phyloP scores from a whole-genome alignment of 2,888 invertebrate genomes.

The Microdon myrmicae region DNA sequence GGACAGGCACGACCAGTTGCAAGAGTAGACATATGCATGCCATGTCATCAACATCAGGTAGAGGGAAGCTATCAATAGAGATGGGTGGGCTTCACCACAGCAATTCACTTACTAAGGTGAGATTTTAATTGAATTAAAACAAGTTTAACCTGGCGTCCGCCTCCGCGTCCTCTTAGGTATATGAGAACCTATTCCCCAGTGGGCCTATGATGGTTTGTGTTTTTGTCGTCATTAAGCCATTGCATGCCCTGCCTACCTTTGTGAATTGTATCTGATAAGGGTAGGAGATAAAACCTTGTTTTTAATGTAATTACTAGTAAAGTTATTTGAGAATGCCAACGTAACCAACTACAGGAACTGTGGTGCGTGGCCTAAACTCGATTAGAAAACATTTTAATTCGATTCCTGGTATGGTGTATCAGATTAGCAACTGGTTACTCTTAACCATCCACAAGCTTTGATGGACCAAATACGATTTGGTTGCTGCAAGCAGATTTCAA shows the following conservation, averaged over 20 bases:
- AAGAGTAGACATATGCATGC: constrained; percentile 15
- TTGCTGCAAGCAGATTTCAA: no score
- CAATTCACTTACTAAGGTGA: constrained; percentile 46
- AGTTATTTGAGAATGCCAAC: constrained; percentile 38
- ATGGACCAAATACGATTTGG: no score
- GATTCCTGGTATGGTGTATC: constrained; percentile 19
- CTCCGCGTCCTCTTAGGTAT: no score
- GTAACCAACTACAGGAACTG: constrained; percentile 1
- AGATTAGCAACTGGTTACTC: no score
- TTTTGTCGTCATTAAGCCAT: constrained; percentile 34
- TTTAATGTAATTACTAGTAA: constrained; percentile 41
- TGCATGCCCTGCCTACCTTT: neutral
- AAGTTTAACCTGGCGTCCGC: constrained; percentile 23
- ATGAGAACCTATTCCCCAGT: constrained; percentile 18
- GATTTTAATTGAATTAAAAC: constrained; percentile 52
- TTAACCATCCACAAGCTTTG: no score
- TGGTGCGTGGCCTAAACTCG: constrained; percentile 34
- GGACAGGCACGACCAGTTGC: constrained; percentile 9
- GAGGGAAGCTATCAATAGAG: constrained; percentile 19
- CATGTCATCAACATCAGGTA: constrained; percentile 16
- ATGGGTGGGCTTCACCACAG: constrained; percentile 23
- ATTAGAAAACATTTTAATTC: constrained; percentile 47
- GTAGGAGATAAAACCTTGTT: constrained; percentile 25
- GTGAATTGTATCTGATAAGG: neutral
- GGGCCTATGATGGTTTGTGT: neutral